These are phyloP conservation scores for Rhinogobius similis DNA, from an alignment of 2,113 vertebrate genomes.

Conservation along the genomic window DNA sequence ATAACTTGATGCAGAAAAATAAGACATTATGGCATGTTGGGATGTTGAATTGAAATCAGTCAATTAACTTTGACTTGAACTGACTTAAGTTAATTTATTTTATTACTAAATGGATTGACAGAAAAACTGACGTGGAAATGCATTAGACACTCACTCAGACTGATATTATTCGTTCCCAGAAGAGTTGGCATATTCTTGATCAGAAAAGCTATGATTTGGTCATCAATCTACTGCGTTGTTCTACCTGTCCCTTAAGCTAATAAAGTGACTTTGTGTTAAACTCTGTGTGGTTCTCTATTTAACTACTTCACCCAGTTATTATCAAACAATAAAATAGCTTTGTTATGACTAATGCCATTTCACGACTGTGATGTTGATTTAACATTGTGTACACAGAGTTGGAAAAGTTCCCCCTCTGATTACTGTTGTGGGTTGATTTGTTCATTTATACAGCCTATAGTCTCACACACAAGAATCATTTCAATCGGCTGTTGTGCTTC, in stretches of 20 bases:
- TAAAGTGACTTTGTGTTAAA: slow-evolving; percentile 73
- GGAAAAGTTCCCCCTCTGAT: neutral
- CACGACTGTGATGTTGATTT: neutral
- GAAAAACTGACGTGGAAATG: slow-evolving; percentile 9
- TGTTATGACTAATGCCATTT: slow-evolving; percentile 8
- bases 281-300: slow-evolving; percentile 53
- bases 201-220: slow-evolving; percentile 24
- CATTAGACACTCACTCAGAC: slow-evolving; percentile 17
- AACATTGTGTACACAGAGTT: slow-evolving; percentile 9
- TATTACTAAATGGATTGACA: slow-evolving; percentile 14
- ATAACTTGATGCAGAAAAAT: neutral
- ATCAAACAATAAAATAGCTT: slow-evolving; percentile 8
- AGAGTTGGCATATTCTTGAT: slow-evolving; percentile 27
- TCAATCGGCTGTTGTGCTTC: neutral
- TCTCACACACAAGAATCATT: neutral
- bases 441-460: neutral
- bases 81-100: slow-evolving; percentile 9
- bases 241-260: slow-evolving; percentile 49
- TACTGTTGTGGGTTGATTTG: neutral
- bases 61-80: slow-evolving; percentile 7
- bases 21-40: neutral
- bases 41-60: neutral
- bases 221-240: slow-evolving; percentile 27
- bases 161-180: slow-evolving; percentile 1
- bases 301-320: slow-evolving; percentile 32